These are phyloP conservation scores for Dasypogon diadema DNA, from an alignment of 2,888 invertebrate genomes.

Conservation along the genomic window DNA sequence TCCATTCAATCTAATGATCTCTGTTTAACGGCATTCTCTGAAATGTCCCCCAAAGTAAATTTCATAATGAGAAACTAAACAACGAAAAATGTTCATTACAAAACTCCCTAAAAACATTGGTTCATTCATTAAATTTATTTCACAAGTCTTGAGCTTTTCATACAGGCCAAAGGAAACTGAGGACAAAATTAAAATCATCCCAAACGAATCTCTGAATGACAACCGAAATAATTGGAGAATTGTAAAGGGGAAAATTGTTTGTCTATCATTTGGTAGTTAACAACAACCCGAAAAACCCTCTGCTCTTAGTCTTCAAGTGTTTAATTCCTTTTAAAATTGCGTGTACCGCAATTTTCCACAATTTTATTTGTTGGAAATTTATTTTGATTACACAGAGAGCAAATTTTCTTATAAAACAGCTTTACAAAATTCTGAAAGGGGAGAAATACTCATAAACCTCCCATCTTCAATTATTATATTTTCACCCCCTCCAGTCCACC, in stretches of 20 bases:
- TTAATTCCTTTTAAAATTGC: slow-evolving; percentile 31
- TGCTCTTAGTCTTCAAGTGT: slow-evolving; percentile 7
- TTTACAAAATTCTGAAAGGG: not conserved
- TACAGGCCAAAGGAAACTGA: not conserved
- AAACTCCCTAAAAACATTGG: not conserved
- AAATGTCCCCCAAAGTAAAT: too few relatives aligned
- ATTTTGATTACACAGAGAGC: slow-evolving; percentile 31
- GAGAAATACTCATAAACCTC: not conserved
- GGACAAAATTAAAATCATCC: slow-evolving; percentile 18
- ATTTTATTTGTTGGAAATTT: slow-evolving; percentile 38
- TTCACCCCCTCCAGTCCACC: too few relatives aligned
- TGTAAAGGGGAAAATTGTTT: slow-evolving; percentile 23
- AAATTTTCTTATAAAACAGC: not conserved
- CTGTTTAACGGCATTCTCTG: too few relatives aligned
- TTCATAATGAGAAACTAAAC: not conserved
- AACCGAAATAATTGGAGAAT: slow-evolving; percentile 12
- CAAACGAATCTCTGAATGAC: not conserved
- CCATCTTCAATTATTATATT: not conserved
- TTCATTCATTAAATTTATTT: slow-evolving; percentile 15
- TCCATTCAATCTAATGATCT: too few relatives aligned
- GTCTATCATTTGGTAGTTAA: slow-evolving; percentile 20
- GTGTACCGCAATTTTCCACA: slow-evolving; percentile 29
- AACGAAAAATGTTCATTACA: not conserved
- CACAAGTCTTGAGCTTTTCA: slow-evolving; percentile 1
- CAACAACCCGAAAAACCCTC: not conserved